Evolutionary conservation across 2,888 invertebrate species (phyloP).

Genomic region (Macaria notata): DNA sequence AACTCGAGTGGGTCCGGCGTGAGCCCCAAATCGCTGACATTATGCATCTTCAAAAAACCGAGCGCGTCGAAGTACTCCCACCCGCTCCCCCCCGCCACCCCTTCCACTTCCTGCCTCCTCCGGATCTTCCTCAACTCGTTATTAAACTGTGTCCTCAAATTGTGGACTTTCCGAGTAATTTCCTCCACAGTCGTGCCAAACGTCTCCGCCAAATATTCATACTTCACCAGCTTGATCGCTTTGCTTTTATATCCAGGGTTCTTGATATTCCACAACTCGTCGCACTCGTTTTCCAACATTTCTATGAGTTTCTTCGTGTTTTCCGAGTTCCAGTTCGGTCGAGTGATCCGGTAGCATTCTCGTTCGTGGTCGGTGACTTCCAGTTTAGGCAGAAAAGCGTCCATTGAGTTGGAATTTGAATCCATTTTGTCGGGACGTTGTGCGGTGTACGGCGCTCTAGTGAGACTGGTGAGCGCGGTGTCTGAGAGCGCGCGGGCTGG

Average conservation of each 20-base stretch:
- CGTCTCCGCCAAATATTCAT: slow-evolving; percentile 60
- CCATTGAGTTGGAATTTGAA: slow-evolving; percentile 61
- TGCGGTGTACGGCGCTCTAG: slow-evolving; percentile 65
- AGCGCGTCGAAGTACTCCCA: slow-evolving; percentile 76
- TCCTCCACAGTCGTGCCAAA: slow-evolving; percentile 67
- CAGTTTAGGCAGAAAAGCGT: slow-evolving; percentile 58
- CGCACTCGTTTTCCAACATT: slow-evolving; percentile 61
- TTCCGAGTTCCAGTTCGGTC: slow-evolving; percentile 58
- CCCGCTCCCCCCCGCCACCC: slow-evolving; percentile 49
- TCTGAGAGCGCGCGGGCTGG: slow-evolving; percentile 51
- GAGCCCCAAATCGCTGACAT: slow-evolving; percentile 15
- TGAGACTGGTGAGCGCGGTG: slow-evolving; percentile 76
- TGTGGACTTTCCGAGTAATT: slow-evolving; percentile 69
- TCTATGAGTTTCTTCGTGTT: slow-evolving; percentile 65
- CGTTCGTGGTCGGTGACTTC: slow-evolving; percentile 54
- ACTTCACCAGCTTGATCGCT: slow-evolving; percentile 50
- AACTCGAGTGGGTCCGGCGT: slow-evolving; percentile 46
- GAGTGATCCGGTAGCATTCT: slow-evolving; percentile 41
- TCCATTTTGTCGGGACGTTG: slow-evolving; percentile 60
- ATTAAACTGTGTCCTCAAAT: slow-evolving; percentile 70
- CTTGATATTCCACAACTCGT: slow-evolving; percentile 66
- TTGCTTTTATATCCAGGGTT: slow-evolving; percentile 59
- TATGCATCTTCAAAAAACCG: slow-evolving; percentile 55
- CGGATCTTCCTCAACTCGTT: slow-evolving; percentile 72
- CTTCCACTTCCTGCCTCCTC: slow-evolving; percentile 44